Evolutionary conservation across 2,113 vertebrate genomes (phyloP).

Genomic region (Piprites chloris): DNA sequence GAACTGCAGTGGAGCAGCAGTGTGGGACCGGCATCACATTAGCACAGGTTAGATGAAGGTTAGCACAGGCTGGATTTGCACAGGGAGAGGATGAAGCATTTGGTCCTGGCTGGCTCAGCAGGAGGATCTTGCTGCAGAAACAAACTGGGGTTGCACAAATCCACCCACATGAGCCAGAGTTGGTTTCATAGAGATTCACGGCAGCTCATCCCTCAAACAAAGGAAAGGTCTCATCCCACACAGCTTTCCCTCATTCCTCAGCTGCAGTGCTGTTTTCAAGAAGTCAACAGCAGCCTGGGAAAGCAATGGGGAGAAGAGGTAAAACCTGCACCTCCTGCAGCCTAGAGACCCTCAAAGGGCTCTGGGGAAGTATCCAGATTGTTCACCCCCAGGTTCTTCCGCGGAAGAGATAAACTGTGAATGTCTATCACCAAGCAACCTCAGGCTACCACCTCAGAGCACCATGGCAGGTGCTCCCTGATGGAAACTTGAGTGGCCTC

Average conservation of each 20-base stretch:
- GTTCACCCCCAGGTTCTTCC: background rate
- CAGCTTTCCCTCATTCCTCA: background rate
- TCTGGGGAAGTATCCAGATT: background rate
- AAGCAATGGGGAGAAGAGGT: background rate
- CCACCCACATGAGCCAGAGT: background rate
- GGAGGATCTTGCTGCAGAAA: background rate
- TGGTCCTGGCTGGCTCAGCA: background rate
- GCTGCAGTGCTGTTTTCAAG: background rate
- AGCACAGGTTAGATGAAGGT: background rate
- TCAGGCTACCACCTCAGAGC: background rate
- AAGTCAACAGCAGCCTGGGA: background rate
- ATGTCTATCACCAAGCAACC: background rate
- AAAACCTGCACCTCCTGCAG: background rate
- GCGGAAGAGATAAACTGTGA: background rate
- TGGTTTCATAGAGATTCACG: background rate
- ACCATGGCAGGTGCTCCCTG: rapidly evolving
- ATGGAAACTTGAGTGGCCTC: background rate
- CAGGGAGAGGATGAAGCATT: background rate
- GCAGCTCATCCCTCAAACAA: background rate
- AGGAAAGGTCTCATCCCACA: background rate
- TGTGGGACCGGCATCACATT: background rate
- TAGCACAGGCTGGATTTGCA: too few relatives aligned
- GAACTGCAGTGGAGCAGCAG: background rate
- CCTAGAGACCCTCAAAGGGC: background rate
- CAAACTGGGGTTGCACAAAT: background rate